A percentile compares a stretch with the other conserved stretches of the same genome.
Conservation (phyloP, 2,888 invertebrate species). For the Patella pellucida region DNA sequence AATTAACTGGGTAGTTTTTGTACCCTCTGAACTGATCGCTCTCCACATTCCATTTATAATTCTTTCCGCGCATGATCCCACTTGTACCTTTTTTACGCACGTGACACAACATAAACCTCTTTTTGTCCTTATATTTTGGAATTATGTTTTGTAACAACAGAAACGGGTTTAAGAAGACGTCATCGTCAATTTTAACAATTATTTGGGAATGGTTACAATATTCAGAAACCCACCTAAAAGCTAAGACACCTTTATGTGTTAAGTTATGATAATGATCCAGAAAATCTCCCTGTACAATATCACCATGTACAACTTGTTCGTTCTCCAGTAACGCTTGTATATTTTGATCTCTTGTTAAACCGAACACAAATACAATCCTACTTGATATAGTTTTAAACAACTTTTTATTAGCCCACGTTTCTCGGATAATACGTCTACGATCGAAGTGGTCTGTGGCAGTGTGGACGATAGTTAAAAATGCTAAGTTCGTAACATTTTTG, state of each 20-base stretch:
- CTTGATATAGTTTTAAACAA: conserved; percentile 41
- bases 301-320: conserved; percentile 49
- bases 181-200: conserved; percentile 59
- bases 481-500: conserved; percentile 34
- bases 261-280: conserved; percentile 55
- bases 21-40: conserved; percentile 52
- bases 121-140: conserved; percentile 39
- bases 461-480: conserved; percentile 53
- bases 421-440: conserved; percentile 47
- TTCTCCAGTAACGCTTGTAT: conserved; percentile 50
- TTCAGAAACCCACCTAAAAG: conserved; percentile 52
- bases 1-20: conserved; percentile 58
- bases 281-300: conserved; percentile 61
- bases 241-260: conserved; percentile 59
- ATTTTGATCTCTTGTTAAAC: conserved; percentile 37
- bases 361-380: conserved; percentile 54
- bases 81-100: conserved; percentile 49
- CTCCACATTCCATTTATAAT: conserved; percentile 54
- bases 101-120: conserved; percentile 49
- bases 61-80: conserved; percentile 42
- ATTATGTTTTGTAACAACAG: conserved; percentile 44
- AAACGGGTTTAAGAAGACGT: conserved; percentile 60
- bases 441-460: conserved; percentile 50
- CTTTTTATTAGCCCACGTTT: conserved; percentile 55
- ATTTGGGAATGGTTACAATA: conserved; percentile 49